Percentiles rank a stretch among this genome's conserved stretches.
phyloP scores from a whole-genome alignment of 2,888 invertebrate genomes.

The Sminthurinus aureus region DNA sequence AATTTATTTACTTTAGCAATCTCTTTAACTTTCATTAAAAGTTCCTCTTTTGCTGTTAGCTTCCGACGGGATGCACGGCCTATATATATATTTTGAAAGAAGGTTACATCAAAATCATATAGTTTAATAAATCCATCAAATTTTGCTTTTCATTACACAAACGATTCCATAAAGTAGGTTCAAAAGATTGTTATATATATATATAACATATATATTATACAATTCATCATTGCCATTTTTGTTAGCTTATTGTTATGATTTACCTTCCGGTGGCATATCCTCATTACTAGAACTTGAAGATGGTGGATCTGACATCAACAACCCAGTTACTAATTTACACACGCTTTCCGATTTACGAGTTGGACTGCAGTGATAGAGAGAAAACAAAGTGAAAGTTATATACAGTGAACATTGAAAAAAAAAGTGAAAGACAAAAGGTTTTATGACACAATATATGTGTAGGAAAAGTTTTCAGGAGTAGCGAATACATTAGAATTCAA shows the following conservation, averaged over 20 bases:
- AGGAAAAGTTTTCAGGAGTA: too few species aligned
- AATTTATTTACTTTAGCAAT: slow-evolving; percentile 43
- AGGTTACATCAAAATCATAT: too few species aligned
- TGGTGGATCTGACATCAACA: slow-evolving; percentile 28
- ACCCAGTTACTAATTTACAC: slow-evolving; percentile 2
- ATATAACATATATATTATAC: too few species aligned
- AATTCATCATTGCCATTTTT: too few species aligned
- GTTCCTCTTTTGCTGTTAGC: slow-evolving; percentile 55
- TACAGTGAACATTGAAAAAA: too few species aligned
- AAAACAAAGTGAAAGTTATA: neutral
- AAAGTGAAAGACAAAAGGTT: too few species aligned
- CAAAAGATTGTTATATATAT: too few species aligned
- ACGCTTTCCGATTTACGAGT: slow-evolving; percentile 3
- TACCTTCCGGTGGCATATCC: slow-evolving; percentile 43
- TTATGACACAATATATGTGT: too few species aligned
- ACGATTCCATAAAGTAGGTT: neutral
- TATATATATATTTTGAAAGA: neutral
- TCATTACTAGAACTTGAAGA: slow-evolving; percentile 40
- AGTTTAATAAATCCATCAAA: neutral
- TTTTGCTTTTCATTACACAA: too few species aligned
- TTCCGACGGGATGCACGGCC: slow-evolving; percentile 37
- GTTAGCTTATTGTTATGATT: too few species aligned
- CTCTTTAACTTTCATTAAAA: slow-evolving; percentile 56
- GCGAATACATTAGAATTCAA: too few species aligned
- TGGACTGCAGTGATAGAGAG: neutral